Percentiles rank a stretch among this genome's conserved stretches.
These are phyloP conservation scores for Clistopyga incitator DNA, from an alignment of 2,888 invertebrate species.

Conservation along the genomic window DNA sequence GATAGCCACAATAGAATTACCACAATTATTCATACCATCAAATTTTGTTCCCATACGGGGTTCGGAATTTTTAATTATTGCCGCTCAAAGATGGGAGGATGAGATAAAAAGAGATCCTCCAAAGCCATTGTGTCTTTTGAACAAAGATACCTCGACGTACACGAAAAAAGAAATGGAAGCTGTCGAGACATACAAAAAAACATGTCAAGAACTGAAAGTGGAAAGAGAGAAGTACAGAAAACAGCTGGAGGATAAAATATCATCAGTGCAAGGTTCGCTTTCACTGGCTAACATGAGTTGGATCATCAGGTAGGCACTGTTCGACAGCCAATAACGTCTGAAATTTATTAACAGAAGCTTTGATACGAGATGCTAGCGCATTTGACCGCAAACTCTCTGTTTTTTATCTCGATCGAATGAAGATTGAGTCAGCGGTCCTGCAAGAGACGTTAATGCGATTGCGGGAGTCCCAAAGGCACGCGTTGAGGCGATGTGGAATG, in stretches of 20 bases:
- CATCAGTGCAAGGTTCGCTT: conserved; percentile 85
- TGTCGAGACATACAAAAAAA: conserved; percentile 90
- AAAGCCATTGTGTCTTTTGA: conserved; percentile 87
- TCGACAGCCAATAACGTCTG: background rate
- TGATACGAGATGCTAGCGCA: conserved; percentile 86
- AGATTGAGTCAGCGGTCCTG: conserved; percentile 89
- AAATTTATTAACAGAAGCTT: conserved; percentile 74
- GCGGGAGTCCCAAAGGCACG: conserved; percentile 81
- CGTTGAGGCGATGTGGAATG: conserved; percentile 39
- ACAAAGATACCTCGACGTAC: conserved; percentile 89
- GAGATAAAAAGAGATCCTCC: conserved; percentile 94
- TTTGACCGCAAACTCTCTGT: conserved; percentile 87
- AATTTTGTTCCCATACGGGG: background rate
- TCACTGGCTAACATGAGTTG: background rate
- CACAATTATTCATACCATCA: conserved; percentile 75
- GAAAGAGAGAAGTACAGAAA: conserved; percentile 91
- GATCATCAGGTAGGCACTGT: background rate
- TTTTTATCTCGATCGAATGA: conserved; percentile 86
- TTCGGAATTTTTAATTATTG: background rate
- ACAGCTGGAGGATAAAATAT: conserved; percentile 90
- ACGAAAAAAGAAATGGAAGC: conserved; percentile 90
- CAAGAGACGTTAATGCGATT: conserved; percentile 88
- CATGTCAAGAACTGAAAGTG: conserved; percentile 87
- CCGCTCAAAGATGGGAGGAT: conserved; percentile 91
- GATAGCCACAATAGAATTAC: too few relatives aligned